Base-by-base conservation (phyloP, 2,888 invertebrate species). In the Gari tellinella region DNA sequence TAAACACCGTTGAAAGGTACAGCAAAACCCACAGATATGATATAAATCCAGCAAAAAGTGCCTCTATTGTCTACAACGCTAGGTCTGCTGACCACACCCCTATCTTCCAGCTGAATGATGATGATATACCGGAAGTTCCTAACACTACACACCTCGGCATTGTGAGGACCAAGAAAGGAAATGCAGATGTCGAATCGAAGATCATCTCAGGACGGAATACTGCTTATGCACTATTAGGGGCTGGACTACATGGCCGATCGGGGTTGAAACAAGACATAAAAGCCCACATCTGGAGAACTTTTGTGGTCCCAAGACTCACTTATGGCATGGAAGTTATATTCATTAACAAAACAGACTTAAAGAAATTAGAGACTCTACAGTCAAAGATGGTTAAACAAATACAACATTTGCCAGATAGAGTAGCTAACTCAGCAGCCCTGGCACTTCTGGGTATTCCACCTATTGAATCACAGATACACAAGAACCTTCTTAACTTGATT, bases 291-390 rank as follows among this genome's bases (percentile, higher is more conserved):
- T 56, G 56, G 56, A 23, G 2, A 12, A 56, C 56, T 37, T 56
- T 52, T 25, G 46, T 64, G 19, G 64, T 55, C 12, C 64, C 55
- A 14, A 17, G 51, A 2, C 5, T 45, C 3, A 21, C 31, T 4
- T 56, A 56, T 45, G 64, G 56, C 2, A 26, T 64, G 17, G 63
- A 63, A 55, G 55, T 19, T 4, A 15, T 43, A 21, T 26, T 43
- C 7, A 15, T 12, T 14, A 43, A 17, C 10, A 19, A 43, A 5
- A 38, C 41, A 23, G 43, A 56, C 15, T 14, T 56, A 4, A 15
- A 43, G 3, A 41, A 26, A 8, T 26, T 56, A 23, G 56, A 56
- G 17, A 25, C 21, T 8, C 25, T 56, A 10, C 56, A 56, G 25
- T 25, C 21, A 23, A 38, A 43, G 25, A n/a, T 21, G 14, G 14